Base-by-base conservation (phyloP, 2,113 vertebrate genomes). In the Pipa parva region DNA sequence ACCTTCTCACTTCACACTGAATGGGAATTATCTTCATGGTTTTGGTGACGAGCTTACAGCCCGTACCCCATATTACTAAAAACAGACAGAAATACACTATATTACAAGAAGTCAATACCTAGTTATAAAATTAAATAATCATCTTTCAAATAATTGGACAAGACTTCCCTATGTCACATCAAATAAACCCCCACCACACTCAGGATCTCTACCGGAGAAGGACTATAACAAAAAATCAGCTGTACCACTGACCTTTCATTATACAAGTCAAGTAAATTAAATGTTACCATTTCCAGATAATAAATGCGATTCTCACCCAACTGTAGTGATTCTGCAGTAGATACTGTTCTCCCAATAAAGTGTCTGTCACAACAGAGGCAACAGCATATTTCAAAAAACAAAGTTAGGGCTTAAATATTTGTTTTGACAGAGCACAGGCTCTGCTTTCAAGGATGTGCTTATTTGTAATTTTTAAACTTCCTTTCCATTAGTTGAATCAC, bases 91-190 rank as follows among this genome's bases (percentile, higher is more conserved):
- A 58, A 58, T 20, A 22, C 13, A 11, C 17, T 57, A 15, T 29
- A 57, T 33, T 57, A 36, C 33, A 55, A 36, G 29, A 57, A 57
- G 29, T 22, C 29, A 22, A 37, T 58, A 37, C 20, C 33, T 25
- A 12, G 36, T 58, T 58, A 37, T 37, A 29, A 37, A 37, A 31
- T 37, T 10, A 58, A 58, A 36, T 58, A 58, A 39, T 58, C 37
- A 29, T 37, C 56, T 29, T 12, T 58, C 56, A 37, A 20, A 15
- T 58, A 58, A 58, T 58, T 58, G 56, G 56, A 15, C 31, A 15
- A 22, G 22, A 17, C 21, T 58, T 58, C 20, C 13, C 11, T 37
- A 58, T 58, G 29, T 21, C 27, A 37, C 29, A 24, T 39, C 20
- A 22, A 29, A 36, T 36, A n/a, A n/a, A n/a, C 55, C 10, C 21